phyloP scores from a whole-genome alignment of 1,140 invertebrate genomes.

The Leucophenga varia region DNA sequence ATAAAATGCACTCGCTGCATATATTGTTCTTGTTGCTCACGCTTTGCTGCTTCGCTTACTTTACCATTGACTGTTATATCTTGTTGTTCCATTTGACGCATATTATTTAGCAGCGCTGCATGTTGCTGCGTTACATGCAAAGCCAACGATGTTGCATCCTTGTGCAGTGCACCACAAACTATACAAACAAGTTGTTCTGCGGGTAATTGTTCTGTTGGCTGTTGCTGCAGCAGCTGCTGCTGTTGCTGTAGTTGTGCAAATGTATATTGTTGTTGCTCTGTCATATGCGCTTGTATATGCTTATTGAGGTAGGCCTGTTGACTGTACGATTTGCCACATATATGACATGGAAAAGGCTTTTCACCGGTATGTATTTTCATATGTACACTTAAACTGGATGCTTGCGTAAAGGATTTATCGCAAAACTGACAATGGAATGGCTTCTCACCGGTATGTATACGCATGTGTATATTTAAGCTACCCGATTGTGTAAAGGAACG shows the following conservation, averaged over 20 bases:
- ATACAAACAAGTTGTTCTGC: constrained; percentile 45
- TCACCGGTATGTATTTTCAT: constrained; percentile 63
- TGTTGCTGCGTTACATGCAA: constrained; percentile 46
- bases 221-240: background rate
- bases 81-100: constrained; percentile 20
- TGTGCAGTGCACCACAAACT: constrained; percentile 43
- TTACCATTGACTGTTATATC: constrained; percentile 11
- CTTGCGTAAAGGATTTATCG: constrained; percentile 64
- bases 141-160: constrained; percentile 40
- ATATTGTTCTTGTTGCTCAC: constrained; percentile 35
- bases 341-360: constrained; percentile 50
- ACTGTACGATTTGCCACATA: constrained; percentile 55
- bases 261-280: constrained; percentile 16
- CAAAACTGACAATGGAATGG: constrained; percentile 63
- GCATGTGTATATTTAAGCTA: constrained; percentile 74
- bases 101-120: constrained; percentile 39
- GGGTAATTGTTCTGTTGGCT: constrained; percentile 10
- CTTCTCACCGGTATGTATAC: constrained; percentile 65
- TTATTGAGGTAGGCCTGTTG: constrained; percentile 55
- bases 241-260: too few relatives aligned
- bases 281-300: constrained; percentile 43
- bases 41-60: constrained; percentile 23
- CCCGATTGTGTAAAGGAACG: constrained; percentile 71
- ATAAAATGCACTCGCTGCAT: constrained; percentile 38
- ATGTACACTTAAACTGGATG: constrained; percentile 64